Evolutionary conservation across 2,113 vertebrate genomes (phyloP), one percentile per base, ranked within the genome.

Genomic region (Platysternon megacephalum): DNA sequence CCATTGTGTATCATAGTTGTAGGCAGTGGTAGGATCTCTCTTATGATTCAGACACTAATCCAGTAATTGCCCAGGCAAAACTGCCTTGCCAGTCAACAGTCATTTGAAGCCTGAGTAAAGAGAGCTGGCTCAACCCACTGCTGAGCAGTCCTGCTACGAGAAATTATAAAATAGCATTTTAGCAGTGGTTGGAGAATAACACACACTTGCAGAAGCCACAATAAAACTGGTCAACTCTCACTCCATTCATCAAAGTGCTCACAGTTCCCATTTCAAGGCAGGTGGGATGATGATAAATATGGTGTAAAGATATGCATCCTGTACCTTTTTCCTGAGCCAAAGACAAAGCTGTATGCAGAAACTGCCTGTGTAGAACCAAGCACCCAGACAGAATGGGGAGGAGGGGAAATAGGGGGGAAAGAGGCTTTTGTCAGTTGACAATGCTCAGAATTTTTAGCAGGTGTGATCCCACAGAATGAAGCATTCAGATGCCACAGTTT

Each of bases 401-500:
- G 56, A 93, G 93, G 55, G 35, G 89, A 84, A 87, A 5, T 35
- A 86, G 46, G 9, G 65, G 21, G 24, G 11, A 42, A 76, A 44
- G 39, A 26, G 10, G 17, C 65, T 39, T 10, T 83, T 55, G 5
- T 88, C 86, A 95, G 85, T 28, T 32, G 84, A 51, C 88, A 91
- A 79, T 88, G 68, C 24, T 28, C 53, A 39, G 9, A 1, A 29
- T 85, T 79, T 79, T 79, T 79, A 79, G 39, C n/a, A 82, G 88
- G 65, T 29, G 8, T 2, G 49, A 79, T 85, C 28, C 76, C 56
- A 84, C 58, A 90, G 93, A 95, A 94, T 35, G 79, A 82, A 93
- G 86, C 90, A 58, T 87, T 93, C 88, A 93, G 82, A 82, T 96
- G 93, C 53, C 86, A 85, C 79, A 90, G 88, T 93, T 96, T 90